Evolutionary conservation across 2,888 invertebrate species (phyloP), one percentile per base, ranked within the genome.

Genomic region (Agrochola lychnidis): DNA sequence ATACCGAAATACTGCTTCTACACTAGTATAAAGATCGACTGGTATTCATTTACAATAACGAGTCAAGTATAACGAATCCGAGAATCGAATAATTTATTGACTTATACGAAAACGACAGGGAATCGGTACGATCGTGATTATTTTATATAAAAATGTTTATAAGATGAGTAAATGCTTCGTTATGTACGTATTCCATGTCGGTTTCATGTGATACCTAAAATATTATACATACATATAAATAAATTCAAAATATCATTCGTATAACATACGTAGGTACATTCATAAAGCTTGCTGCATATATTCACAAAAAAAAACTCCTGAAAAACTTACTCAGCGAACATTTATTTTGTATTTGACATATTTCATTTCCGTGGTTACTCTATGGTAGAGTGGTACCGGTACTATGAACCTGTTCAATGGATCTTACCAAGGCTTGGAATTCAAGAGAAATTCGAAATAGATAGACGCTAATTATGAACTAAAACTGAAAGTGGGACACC

Each of bases 1-100:
- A 93, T 94, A 93, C 91, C 93, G 90, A 94, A 95, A 95, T 96
- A 96, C 95, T 96, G 96, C 88, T 94, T 93, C 94, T 95, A 95
- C 89, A 90, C 93, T 93, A 94, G 93, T 89, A 89, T 93, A 91
- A 93, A 91, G 90, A 93, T 93, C 90, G 90, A 92, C 92, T 93
- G 93, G 91, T 93, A 92, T 92, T 91, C 91, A 93, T 94, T 93
- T 94, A 94, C 91, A 91, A 91, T 92, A 92, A 92, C 90, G 91
- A 94, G 91, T 92, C 90, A 92, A 92, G 90, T 92, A 89, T 89
- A 91, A 90, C 89, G 89, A 91, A 91, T 91, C 86, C 89, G 89
- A 89, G 83, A 89, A 91, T 91, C 89, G 90, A 91, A 92, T 94
- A 93, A 92, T 92, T 94, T 92, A 93, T 90, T 92, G 87, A 90